Evolutionary conservation across 2,888 invertebrate genomes (phyloP).

Genomic region (Catonia carolina): DNA sequence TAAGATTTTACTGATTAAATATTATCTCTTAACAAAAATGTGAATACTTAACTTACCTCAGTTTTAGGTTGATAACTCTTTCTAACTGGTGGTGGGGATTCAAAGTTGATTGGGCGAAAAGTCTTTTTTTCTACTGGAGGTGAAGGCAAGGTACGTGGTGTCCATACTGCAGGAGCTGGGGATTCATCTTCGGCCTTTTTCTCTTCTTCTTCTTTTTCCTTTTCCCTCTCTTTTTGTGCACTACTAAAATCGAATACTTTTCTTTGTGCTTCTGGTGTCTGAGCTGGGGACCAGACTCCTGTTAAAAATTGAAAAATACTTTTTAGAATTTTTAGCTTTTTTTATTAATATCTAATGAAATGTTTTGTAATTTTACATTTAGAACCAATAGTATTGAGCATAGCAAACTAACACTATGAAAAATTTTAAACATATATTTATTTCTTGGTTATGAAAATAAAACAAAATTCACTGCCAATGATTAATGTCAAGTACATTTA

Average conservation of each 20-base stretch:
- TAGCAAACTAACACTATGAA: too few relatives aligned
- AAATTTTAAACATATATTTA: too few relatives aligned
- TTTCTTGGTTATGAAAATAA: too few relatives aligned
- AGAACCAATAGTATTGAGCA: too few relatives aligned
- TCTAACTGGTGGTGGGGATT: slow-evolving; percentile 57
- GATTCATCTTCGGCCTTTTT: slow-evolving; percentile 41
- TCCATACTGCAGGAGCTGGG: slow-evolving; percentile 68
- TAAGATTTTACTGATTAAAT: too few relatives aligned
- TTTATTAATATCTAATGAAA: neutral
- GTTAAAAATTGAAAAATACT: slow-evolving; percentile 21
- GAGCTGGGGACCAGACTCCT: slow-evolving; percentile 58
- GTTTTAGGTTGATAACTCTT: slow-evolving; percentile 44
- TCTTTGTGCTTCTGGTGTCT: slow-evolving; percentile 49
- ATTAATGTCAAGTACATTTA: too few relatives aligned
- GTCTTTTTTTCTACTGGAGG: slow-evolving; percentile 66
- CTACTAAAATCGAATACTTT: slow-evolving; percentile 42
- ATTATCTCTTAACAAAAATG: too few relatives aligned
- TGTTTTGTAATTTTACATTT: too few relatives aligned
- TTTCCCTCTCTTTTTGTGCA: slow-evolving; percentile 26
- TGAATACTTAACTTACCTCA: too few relatives aligned
- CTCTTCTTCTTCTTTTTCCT: slow-evolving; percentile 22
- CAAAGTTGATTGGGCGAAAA: slow-evolving; percentile 72
- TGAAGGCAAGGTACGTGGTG: slow-evolving; percentile 65
- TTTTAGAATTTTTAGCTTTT: neutral
- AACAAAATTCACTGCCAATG: too few relatives aligned